These are phyloP conservation scores for Pipistrellus kuhlii DNA, from an alignment of 2,797 vertebrate genomes.

Conservation along the genomic window DNA sequence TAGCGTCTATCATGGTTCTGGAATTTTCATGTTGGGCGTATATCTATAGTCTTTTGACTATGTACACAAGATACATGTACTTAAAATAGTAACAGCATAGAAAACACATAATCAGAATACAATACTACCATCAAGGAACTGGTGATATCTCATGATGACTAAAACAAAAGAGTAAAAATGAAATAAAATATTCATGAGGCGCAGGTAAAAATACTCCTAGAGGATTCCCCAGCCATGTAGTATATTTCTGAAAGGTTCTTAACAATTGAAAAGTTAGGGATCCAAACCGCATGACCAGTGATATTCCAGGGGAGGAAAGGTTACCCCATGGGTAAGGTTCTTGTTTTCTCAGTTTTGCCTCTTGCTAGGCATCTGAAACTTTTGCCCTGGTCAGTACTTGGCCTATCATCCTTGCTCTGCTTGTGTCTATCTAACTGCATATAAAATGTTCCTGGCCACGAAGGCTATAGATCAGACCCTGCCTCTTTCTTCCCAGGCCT, in stretches of 20 bases:
- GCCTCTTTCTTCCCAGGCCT: too few relatives aligned
- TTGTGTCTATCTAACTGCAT: too few relatives aligned
- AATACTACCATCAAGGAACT: not conserved
- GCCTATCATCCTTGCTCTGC: too few relatives aligned
- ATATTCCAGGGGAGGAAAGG: too few relatives aligned
- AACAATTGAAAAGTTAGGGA: not conserved
- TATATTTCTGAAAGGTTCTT: not conserved
- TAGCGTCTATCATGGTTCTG: not conserved
- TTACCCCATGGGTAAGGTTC: too few relatives aligned
- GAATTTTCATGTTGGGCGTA: not conserved
- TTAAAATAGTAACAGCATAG: not conserved
- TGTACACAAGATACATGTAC: not conserved
- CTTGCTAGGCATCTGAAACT: too few relatives aligned
- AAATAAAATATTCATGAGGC: not conserved
- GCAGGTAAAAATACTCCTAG: not conserved
- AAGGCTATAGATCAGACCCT: too few relatives aligned
- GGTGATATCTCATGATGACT: not conserved
- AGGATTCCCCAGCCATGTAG: not conserved
- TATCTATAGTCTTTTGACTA: not conserved
- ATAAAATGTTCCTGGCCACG: too few relatives aligned
- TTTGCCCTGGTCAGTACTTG: too few relatives aligned
- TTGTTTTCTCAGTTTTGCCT: too few relatives aligned
- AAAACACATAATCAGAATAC: not conserved
- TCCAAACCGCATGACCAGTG: too few relatives aligned
- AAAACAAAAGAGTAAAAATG: not conserved